Evolutionary conservation across 2,888 invertebrate species (phyloP), one percentile per base, ranked within the genome.

Genomic region (Coelinius sp.): DNA sequence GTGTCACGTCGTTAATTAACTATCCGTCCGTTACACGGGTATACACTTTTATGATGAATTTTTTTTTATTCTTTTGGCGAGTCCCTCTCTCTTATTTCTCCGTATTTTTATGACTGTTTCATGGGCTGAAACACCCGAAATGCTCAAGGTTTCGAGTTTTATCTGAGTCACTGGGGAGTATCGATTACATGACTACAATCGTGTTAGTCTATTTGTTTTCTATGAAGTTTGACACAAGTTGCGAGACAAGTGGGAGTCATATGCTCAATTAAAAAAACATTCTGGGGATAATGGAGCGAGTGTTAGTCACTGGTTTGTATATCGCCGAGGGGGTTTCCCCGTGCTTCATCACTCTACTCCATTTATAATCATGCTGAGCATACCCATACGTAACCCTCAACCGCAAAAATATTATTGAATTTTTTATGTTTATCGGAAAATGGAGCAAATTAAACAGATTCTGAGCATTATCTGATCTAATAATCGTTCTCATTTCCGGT

Each of bases 1-100:
- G 80, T 78, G 83, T 80, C 83, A 81, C 78, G 78, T 78, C 76
- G 83, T 81, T 83, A 83, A 83, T 83, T 83, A 80, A 80, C 81
- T 76, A 77, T 75, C 80, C 79, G 76, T 80, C 74, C 69, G 71
- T 76, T 64, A 71, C 62, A 68, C 73, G 66, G 63, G 53, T 24
- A 62, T 52, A 22, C 66, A 41, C 24, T 52, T n/a, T n/a, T n/a
- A n/a, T n/a, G n/a, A n/a, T n/a, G n/a, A n/a, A 71, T 68, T 67
- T 64, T 71, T 68, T 74, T 67, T 70, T 65, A 71, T 66, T 74
- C 63, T 67, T 38, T 67, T 53, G 31, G 14, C 6, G 20, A n/a
- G 56, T n/a, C 27, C 27, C 7, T 14, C 20, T 27, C 14, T n/a
- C 7, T 56, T 25, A n/a, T 5, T 53, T 24, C 25, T 17, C n/a